These are phyloP conservation scores for Cordylochernes scorpioides DNA, from an alignment of 2,888 invertebrate species.

Conservation along the genomic window DNA sequence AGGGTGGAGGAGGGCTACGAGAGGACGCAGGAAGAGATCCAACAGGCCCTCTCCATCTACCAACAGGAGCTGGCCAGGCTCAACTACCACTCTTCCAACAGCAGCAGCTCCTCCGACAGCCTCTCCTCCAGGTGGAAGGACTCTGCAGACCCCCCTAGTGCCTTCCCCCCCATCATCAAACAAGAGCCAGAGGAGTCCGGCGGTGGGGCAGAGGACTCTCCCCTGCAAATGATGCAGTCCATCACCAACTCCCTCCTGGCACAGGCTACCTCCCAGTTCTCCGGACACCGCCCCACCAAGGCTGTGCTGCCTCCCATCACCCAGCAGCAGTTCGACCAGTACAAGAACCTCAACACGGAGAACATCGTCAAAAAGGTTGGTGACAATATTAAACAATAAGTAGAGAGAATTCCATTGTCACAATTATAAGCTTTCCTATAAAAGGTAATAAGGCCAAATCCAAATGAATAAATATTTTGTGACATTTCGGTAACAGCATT, in stretches of 20 bases:
- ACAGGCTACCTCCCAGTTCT: conserved; percentile 49
- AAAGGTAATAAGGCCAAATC: no score
- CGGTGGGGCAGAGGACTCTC: conserved; percentile 37
- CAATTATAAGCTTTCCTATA: no score
- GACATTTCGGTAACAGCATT: no score
- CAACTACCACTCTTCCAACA: no score
- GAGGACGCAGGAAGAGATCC: conserved; percentile 50
- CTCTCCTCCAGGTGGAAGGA: no score
- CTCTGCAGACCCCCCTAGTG: no score
- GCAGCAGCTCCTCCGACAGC: no score
- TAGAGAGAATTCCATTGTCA: no score
- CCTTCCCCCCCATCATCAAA: no score
- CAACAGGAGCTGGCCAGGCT: conserved; percentile 75
- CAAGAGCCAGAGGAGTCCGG: no score
- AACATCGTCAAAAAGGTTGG: conserved; percentile 63
- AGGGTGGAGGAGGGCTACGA: conserved; percentile 18
- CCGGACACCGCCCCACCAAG: conserved; percentile 72
- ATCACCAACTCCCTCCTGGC: conserved; percentile 77
- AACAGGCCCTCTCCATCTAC: conserved; percentile 66
- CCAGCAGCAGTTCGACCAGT: conserved; percentile 93
- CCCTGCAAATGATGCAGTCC: conserved; percentile 86
- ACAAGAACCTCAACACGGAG: conserved; percentile 89
- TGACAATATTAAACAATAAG: no score
- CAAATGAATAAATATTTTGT: no score
- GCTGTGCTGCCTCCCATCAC: conserved; percentile 91